Base-by-base conservation (phyloP, 2,888 invertebrate genomes). In the Lampropteryx suffumata region DNA sequence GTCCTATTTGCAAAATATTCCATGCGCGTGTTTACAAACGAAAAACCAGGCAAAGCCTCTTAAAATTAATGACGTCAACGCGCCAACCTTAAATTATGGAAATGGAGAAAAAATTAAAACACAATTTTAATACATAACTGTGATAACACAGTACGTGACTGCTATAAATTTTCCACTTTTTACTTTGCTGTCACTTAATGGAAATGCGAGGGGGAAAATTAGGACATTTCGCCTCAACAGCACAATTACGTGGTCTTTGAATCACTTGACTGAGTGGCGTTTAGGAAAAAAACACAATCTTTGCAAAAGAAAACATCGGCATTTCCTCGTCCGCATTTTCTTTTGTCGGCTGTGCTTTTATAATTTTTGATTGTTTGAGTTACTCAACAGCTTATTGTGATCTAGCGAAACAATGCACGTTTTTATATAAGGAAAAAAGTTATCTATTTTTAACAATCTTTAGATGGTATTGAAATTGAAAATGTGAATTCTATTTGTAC, bases 121-220 rank as follows among this genome's bases (percentile, higher is more conserved):
- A 67, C 52, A 64, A 74, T 66, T 75, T 74, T 74, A 73, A 79
- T 79, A 76, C 74, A 71, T 76, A 76, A 79, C 65, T 73, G 73
- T 70, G 71, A 73, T 75, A 75, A 73, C 76, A 74, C 71, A 69
- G 72, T 73, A 77, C 82, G 80, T 84, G 82, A 69, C 71, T 67
- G 66, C 67, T 71, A 71, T 75, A 72, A 77, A 76, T 78, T 73
- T 68, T 67, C 67, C 69, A 72, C 65, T 76, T 79, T 80, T 79
- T 74, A 76, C 73, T 73, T 76, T 66, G 69, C 73, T 75, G 73
- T 76, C 76, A 74, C 75, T 73, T 75, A 73, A 74, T 69, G 72
- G 71, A 75, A 68, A 69, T 64, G 71, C 66, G 73, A 67, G 68
- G 65, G 72, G 69, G 69, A 69, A 74, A 77, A 76, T 76, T 75